phyloP scores from a whole-genome alignment of 2,797 vertebrate genomes.

The Clarias pachynema region DNA sequence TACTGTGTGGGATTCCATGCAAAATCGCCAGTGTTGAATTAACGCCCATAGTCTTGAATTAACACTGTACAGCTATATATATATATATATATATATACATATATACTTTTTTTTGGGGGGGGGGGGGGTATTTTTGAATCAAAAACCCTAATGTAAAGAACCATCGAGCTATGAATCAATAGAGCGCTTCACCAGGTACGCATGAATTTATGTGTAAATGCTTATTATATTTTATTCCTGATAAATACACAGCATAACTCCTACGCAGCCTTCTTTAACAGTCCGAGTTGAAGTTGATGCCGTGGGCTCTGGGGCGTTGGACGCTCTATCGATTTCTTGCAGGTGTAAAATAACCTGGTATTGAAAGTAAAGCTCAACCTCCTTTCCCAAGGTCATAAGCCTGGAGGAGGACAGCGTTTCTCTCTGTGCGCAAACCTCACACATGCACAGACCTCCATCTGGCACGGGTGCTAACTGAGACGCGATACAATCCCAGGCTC shows the following conservation, averaged over 20 bases:
- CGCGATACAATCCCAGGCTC: background rate
- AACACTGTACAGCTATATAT: background rate
- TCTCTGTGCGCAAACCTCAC: background rate
- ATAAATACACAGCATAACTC: background rate
- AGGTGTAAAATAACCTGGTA: slow-evolving; percentile 58
- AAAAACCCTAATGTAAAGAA: background rate
- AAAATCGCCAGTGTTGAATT: too few species aligned
- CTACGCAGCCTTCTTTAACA: slow-evolving; percentile 1
- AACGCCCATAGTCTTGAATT: too few species aligned
- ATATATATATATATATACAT: too few species aligned
- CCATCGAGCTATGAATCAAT: background rate
- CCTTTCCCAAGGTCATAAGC: slow-evolving; percentile 58
- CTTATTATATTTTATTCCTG: background rate
- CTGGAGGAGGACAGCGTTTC: slow-evolving; percentile 49
- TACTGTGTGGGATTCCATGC: background rate
- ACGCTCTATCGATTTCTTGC: slow-evolving; percentile 52
- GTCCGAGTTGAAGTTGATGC: slow-evolving; percentile 34
- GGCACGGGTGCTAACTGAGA: slow-evolving; percentile 33
- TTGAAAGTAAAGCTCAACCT: slow-evolving; percentile 52
- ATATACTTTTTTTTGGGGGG: too few species aligned
- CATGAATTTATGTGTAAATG: background rate
- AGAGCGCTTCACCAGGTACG: background rate
- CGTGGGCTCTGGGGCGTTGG: slow-evolving; percentile 15
- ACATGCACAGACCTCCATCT: background rate
- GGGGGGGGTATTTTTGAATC: background rate